These are phyloP conservation scores for Andrena hattorfiana DNA, from an alignment of 2,888 invertebrate genomes.

Conservation along the genomic window DNA sequence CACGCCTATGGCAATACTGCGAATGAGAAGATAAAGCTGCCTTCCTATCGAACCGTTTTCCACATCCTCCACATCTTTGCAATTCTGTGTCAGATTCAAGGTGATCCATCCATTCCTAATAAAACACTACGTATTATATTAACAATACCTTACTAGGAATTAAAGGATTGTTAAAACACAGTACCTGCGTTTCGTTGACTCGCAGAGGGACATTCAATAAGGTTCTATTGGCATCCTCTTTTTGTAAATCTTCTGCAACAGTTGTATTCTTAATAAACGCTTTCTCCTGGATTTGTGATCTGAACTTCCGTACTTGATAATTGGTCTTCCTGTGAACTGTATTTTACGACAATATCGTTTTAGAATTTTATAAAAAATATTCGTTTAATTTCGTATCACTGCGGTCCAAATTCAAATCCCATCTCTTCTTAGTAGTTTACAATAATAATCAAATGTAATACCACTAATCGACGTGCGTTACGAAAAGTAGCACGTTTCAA, in stretches of 20 bases:
- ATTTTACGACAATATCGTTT: constrained; percentile 1
- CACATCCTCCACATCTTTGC: constrained; percentile 90
- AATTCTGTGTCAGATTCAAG: constrained; percentile 88
- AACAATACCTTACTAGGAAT: constrained; percentile 1
- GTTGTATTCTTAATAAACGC: constrained; percentile 88
- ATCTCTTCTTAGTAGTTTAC: background rate
- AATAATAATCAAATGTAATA: constrained; percentile 1
- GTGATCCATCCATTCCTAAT: constrained; percentile 88
- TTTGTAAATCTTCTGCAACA: constrained; percentile 85
- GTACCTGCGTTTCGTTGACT: constrained; percentile 57
- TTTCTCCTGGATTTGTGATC: constrained; percentile 89
- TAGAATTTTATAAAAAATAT: background rate
- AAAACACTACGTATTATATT: constrained; percentile 17
- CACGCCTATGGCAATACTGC: constrained; percentile 87
- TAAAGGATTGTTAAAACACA: background rate
- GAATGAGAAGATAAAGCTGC: constrained; percentile 91
- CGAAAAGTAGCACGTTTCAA: no score
- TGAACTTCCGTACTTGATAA: constrained; percentile 89
- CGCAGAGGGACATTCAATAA: background rate
- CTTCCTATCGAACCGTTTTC: constrained; percentile 90
- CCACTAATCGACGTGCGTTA: no score
- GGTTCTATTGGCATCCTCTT: constrained; percentile 35
- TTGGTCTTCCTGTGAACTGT: constrained; percentile 88
- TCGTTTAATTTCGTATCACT: background rate
- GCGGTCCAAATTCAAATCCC: background rate